These are phyloP conservation scores for Wiebesia pumilae DNA, from an alignment of 1,140 invertebrate genomes.

Conservation along the genomic window DNA sequence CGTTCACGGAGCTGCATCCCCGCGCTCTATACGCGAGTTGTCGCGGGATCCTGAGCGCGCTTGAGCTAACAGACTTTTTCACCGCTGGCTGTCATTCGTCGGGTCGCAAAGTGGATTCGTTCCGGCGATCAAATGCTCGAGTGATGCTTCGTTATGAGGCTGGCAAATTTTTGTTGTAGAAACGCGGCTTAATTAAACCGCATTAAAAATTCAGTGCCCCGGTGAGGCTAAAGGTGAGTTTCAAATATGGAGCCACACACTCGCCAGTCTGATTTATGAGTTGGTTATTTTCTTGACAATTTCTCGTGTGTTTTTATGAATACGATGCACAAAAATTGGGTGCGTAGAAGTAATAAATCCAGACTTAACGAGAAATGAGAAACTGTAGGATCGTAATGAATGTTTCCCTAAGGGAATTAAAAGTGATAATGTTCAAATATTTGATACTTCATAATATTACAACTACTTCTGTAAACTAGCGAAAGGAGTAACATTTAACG, in stretches of 20 bases:
- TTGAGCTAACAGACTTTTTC: background rate
- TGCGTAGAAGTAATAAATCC: background rate
- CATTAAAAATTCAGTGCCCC: background rate
- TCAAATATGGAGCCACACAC: slow-evolving; percentile 1
- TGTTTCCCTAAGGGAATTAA: background rate
- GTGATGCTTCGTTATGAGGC: background rate
- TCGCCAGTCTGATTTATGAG: background rate
- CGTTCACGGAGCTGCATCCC: too few relatives aligned
- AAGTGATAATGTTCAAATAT: background rate
- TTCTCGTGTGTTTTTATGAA: background rate
- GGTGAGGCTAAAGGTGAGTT: slow-evolving; percentile 13
- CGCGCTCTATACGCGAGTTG: background rate
- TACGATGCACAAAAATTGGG: background rate
- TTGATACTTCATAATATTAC: background rate
- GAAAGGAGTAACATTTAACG: background rate
- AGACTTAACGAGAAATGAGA: background rate
- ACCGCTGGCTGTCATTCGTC: background rate
- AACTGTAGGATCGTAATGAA: background rate
- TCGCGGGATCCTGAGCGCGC: background rate
- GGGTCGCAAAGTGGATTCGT: background rate
- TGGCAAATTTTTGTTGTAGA: background rate
- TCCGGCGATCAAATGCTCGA: background rate
- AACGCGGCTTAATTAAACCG: background rate
- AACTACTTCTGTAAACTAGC: background rate
- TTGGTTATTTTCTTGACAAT: background rate